Evolutionary conservation across 1,140 invertebrate genomes (phyloP), one percentile per base, ranked within the genome.

Genomic region (Solenopsis fugax): DNA sequence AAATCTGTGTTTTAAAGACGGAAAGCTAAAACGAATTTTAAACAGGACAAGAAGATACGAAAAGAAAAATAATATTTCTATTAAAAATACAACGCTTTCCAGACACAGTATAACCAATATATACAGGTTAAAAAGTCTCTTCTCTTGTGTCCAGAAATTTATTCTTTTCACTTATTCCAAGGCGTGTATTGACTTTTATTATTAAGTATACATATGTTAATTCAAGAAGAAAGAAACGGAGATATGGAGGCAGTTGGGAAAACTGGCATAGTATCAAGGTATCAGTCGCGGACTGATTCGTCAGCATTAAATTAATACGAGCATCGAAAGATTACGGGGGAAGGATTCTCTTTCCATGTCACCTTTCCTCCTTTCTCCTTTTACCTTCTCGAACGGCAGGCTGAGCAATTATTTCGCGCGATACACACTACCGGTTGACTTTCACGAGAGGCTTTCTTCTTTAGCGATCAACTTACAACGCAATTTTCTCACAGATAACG

Each of bases 211-310:
- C n/a, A 29, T 54, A 60, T 13, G 45, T 75, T 56, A 69, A 41
- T n/a, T 62, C 2, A n/a, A 21, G 6, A 72, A 48, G 4, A n/a
- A 69, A 12, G 21, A 52, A 75, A 62, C 41, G 18, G 21, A 88
- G 41, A 48, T 52, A 52, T 69, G n/a, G 50, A 77, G 45, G 48
- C 58, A 81, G 58, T n/a, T 76, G 37, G 88, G 81, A 12, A 94
- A 94, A 94, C 91, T 93, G 92, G 92, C 92, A 93, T 93, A 94
- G 92, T 94, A 93, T 94, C 93, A 93, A 94, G 93, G 91, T 92
- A 89, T 78, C 81, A 69, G 21, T 85, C 67, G 85, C 50, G 78
- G 71, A 76, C 60, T 75, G 67, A 60, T 84, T 86, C 56, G 67
- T 62, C 56, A 65, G 56, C 76, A 48, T 34, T 6, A 34, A 6